These are phyloP conservation scores for Lanius collurio DNA, from an alignment of 2,113 vertebrate species.

Conservation along the genomic window DNA sequence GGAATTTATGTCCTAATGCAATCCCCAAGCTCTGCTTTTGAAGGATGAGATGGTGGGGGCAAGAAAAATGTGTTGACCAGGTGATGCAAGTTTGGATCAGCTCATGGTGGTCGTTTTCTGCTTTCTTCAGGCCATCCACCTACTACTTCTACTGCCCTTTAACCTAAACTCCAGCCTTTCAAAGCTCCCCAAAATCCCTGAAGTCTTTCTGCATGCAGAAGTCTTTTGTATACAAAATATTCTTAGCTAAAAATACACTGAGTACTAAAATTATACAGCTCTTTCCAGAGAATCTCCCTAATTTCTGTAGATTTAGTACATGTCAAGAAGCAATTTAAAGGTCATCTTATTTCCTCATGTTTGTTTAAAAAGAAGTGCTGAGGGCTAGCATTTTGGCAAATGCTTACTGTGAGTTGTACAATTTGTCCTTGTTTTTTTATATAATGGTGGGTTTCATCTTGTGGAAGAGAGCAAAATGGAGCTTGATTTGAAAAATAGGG, in stretches of 20 bases:
- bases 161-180: not conserved
- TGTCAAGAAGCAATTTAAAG: slow-evolving; percentile 33
- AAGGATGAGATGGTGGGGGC: not conserved
- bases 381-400: slow-evolving; percentile 11
- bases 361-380: slow-evolving; percentile 27
- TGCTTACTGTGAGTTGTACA: not conserved
- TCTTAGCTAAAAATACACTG: slow-evolving; percentile 44
- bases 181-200: not conserved
- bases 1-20: not conserved
- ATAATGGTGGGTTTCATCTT: not conserved
- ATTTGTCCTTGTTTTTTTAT: not conserved
- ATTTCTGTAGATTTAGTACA: slow-evolving; percentile 37
- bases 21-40: not conserved
- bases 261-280: slow-evolving; percentile 23
- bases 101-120: not conserved
- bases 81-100: not conserved
- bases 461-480: not conserved
- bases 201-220: not conserved
- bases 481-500: not conserved
- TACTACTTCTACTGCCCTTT: not conserved
- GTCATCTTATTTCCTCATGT: slow-evolving; percentile 39
- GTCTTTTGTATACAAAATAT: slow-evolving; percentile 10
- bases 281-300: slow-evolving; percentile 39
- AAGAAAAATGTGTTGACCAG: not conserved
- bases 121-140: not conserved